A percentile compares a stretch with the other conserved stretches of the same genome.
Evolutionary conservation across 2,888 invertebrate genomes (phyloP).

Genomic region (Drosophila nr. perissopoda): DNA sequence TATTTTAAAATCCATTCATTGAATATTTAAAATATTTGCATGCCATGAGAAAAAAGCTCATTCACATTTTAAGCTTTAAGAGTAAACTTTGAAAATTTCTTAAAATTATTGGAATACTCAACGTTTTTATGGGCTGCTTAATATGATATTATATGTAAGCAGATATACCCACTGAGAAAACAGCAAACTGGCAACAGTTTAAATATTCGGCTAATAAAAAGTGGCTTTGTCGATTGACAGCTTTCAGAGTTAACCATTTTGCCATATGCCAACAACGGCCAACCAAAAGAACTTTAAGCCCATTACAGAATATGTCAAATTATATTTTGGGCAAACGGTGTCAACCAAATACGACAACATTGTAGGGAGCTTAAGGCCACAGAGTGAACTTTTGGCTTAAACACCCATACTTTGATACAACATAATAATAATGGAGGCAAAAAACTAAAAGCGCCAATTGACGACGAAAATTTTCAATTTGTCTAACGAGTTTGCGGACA

Average conservation of each 20-base stretch:
- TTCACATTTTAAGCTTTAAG: not conserved
- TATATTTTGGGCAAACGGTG: constrained; percentile 30
- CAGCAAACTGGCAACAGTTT: not conserved
- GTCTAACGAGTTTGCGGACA: constrained; percentile 71
- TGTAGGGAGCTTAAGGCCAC: constrained; percentile 25
- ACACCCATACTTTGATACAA: not conserved
- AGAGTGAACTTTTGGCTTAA: constrained; percentile 46
- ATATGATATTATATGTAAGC: not conserved
- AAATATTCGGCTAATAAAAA: constrained; percentile 15
- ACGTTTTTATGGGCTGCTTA: not conserved
- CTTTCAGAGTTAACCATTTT: constrained; percentile 32
- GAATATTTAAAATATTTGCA: not conserved
- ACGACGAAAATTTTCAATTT: constrained; percentile 76
- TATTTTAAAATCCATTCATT: not conserved
- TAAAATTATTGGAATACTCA: not conserved
- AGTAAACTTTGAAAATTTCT: not conserved
- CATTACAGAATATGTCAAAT: constrained; percentile 42
- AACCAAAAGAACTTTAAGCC: constrained; percentile 29
- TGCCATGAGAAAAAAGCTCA: fast-evolving
- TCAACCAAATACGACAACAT: constrained; percentile 4
- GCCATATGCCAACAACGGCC: constrained; percentile 31
- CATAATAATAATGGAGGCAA: not conserved
- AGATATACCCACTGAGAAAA: not conserved
- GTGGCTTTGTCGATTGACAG: constrained; percentile 26
- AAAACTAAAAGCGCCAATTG: constrained; percentile 67